Evolutionary conservation across 2,113 vertebrate species (phyloP).

Genomic region (Phalacrocorax brasilianus): DNA sequence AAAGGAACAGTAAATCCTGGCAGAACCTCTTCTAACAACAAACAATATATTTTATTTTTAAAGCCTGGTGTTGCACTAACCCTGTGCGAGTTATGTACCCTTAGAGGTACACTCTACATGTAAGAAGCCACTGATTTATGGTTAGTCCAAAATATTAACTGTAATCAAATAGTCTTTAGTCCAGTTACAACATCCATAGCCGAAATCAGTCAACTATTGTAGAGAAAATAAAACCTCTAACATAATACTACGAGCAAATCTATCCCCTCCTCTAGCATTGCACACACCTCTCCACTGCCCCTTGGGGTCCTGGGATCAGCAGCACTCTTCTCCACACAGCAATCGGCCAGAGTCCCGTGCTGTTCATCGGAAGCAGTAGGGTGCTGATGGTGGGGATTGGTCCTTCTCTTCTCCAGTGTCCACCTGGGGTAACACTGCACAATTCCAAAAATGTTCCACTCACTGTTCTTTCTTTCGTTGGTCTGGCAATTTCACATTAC

Average conservation of each 20-base stretch:
- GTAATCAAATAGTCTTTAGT: not conserved
- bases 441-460: not conserved
- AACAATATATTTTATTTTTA: not conserved
- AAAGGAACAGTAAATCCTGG: not conserved
- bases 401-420: not conserved
- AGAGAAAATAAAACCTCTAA: not conserved
- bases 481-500: not conserved
- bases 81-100: not conserved
- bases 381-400: not conserved
- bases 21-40: not conserved
- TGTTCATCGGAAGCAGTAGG: not conserved
- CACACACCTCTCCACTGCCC: not conserved
- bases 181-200: not conserved
- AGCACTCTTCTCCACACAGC: not conserved
- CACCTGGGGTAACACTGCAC: not conserved
- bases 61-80: not conserved
- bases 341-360: rapidly evolving
- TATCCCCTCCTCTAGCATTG: not conserved
- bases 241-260: not conserved
- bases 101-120: not conserved
- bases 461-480: not conserved
- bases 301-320: not conserved
- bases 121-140: not conserved
- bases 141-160: not conserved
- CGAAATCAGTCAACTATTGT: not conserved